Evolutionary conservation across 2,888 invertebrate species (phyloP), one percentile per base, ranked within the genome.

Genomic region (Neoitamus cyanurus): DNA sequence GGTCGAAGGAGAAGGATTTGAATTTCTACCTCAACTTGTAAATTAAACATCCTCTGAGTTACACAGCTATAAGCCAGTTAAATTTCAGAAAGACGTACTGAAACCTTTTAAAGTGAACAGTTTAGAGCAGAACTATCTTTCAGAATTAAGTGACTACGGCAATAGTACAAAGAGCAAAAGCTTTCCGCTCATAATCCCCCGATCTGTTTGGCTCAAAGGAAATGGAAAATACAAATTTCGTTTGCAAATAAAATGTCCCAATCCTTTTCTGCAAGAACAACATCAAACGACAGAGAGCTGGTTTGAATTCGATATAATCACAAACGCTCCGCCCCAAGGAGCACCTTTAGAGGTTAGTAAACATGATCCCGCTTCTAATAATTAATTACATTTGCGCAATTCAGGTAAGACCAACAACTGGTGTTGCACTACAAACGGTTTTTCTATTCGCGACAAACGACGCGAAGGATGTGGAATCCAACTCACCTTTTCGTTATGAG

Each of bases 261-360:
- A 58, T 80, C 48, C n/a, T 11, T 30, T 31, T 31, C 13, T 20
- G 6, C 9, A 28, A 20, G 11, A 78, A n/a, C n/a, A n/a, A n/a
- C n/a, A n/a, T n/a, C n/a, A 31, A 68, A 2, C 15, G 13, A 25
- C 15, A 31, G 36, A 80, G 34, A 80, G 80, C n/a, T 34, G 48
- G 7, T 80, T 80, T 34, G 80, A 80, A 48, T 80, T 80, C 31
- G 42, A 31, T 80, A 9, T 80, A 15, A 1, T 34, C 30, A 80
- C 80, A 15, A 58, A 80, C 13, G 48, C 58, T 31, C 34, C 80
- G 3, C 80, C 80, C 31, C 30, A 37, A 58, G 80, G 80, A 80
- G 31, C 34, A 15, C 15, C 68, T 31, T 34, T 80, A 31, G 34
- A 80, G 58, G 80, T 58, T 3, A 30, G 30, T 77, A 31, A 20